Base-by-base conservation (phyloP, 2,888 invertebrate species). In the Leuctra nigra region DNA sequence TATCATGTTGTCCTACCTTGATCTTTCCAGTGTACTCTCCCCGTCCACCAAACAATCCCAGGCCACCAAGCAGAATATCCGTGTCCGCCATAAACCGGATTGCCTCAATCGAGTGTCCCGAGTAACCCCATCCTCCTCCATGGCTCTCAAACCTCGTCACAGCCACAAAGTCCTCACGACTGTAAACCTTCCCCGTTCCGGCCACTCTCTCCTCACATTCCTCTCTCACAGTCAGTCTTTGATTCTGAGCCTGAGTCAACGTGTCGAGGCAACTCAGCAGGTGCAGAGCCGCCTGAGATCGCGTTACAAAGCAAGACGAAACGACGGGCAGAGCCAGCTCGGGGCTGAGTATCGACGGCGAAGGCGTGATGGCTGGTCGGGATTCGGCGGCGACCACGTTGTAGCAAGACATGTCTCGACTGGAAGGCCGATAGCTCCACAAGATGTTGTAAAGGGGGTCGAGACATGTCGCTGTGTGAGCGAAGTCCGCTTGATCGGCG, bases 81-180 rank as follows among this genome's bases (percentile, higher is more conserved):
- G 91, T 89, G 69, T 96, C 95, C 53, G 87, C 84, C 83, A 91
- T 91, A 70, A 98, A 97, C 48, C 97, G 81, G 61, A 98, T 87
- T 0, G 97, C 97, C 73, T 98, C 98, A 22, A 97, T 86, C 2
- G 95, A 95, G 69, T 96, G 94, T 0, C 91, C 94, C 0, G 95
- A 93, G 72, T 98, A 98, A 1, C 97, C 97, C 98, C 98, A 98
- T 4, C 96, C 96, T 23, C 96, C 96, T 1, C 97, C 97, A 67
- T 93, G 91, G 72, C 90, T 91, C 70, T 94, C 94, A 72, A 96
- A 97, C 62, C 97, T 79, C 68, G 87, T 91, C 16, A 95, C 89
- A 1, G 84, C 81, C 48, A 81, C 79, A 68, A 84, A 92, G 70
- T 92, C 92, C 66, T 91, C 91, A 63, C 87, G 83, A 24, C 82